These are phyloP conservation scores for Chrysogorgia sp. DNA, from an alignment of 92 coral and sea anemone species.

Conservation along the genomic window DNA sequence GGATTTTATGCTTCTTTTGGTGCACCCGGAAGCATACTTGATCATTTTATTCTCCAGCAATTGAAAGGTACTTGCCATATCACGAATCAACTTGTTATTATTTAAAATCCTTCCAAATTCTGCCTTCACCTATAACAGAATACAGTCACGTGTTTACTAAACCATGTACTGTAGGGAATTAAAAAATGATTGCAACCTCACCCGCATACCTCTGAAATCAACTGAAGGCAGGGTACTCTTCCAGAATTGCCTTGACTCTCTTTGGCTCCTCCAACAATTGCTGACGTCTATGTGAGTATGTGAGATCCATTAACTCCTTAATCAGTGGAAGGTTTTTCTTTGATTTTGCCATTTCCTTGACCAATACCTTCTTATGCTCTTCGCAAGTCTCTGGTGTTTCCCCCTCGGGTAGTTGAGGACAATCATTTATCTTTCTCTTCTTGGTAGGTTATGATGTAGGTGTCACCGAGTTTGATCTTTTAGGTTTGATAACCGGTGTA, in stretches of 20 bases:
- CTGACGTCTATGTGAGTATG: conserved; percentile 6
- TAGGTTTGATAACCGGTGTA: neutral
- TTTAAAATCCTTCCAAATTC: too few species aligned
- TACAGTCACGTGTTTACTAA: neutral
- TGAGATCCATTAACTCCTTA: conserved; percentile 12
- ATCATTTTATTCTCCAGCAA: too few species aligned
- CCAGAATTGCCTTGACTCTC: conserved; percentile 3
- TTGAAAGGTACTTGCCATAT: too few species aligned
- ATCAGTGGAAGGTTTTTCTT: neutral
- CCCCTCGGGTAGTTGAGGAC: conserved; percentile 20
- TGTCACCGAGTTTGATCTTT: neutral
- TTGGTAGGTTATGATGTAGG: neutral
- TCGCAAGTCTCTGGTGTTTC: conserved; percentile 24
- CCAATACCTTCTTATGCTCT: conserved; percentile 4
- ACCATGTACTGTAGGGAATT: too few species aligned
- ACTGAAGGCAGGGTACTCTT: conserved; percentile 22
- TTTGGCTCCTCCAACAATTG: conserved; percentile 4
- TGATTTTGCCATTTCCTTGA: conserved; percentile 19
- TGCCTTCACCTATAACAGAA: too few species aligned
- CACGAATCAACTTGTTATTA: too few species aligned
- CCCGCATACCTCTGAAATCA: conserved; percentile 13
- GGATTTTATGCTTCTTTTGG: too few species aligned
- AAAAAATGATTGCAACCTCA: neutral
- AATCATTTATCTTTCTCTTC: neutral
- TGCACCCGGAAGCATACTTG: too few species aligned